phyloP scores from a whole-genome alignment of 2,888 invertebrate species.

The Pollenia amentaria region DNA sequence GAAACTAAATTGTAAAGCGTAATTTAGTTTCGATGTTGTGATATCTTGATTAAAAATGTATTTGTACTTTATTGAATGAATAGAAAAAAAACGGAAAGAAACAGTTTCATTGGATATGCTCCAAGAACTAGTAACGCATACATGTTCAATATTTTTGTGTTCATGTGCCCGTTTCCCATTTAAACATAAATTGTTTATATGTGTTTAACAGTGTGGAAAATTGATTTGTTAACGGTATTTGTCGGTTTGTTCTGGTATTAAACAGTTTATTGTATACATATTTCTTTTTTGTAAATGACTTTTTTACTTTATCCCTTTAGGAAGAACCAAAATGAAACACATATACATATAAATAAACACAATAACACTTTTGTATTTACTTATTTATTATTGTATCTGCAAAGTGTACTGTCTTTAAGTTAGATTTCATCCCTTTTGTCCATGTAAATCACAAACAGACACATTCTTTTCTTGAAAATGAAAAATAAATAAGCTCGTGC shows the following conservation, averaged over 20 bases:
- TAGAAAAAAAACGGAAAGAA: constrained; percentile 4
- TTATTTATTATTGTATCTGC: constrained; percentile 27
- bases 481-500: constrained; percentile 23
- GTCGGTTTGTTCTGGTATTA: constrained; percentile 52
- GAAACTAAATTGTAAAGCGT: neutral
- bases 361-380: constrained; percentile 7
- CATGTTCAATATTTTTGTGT: constrained; percentile 10
- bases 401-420: constrained; percentile 27
- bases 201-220: constrained; percentile 72
- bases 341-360: neutral
- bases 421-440: constrained; percentile 50
- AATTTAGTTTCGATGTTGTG: neutral
- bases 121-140: neutral
- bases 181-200: constrained; percentile 67
- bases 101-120: constrained; percentile 13
- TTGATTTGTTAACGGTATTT: constrained; percentile 71
- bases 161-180: constrained; percentile 18
- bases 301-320: constrained; percentile 21
- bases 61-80: constrained; percentile 37
- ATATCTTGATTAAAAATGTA: constrained; percentile 56
- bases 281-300: constrained; percentile 32
- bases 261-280: constrained; percentile 42
- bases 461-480: constrained; percentile 28
- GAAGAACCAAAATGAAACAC: neutral
- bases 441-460: constrained; percentile 66